phyloP scores from a whole-genome alignment of 2,113 vertebrate genomes.

The Euleptes europaea region DNA sequence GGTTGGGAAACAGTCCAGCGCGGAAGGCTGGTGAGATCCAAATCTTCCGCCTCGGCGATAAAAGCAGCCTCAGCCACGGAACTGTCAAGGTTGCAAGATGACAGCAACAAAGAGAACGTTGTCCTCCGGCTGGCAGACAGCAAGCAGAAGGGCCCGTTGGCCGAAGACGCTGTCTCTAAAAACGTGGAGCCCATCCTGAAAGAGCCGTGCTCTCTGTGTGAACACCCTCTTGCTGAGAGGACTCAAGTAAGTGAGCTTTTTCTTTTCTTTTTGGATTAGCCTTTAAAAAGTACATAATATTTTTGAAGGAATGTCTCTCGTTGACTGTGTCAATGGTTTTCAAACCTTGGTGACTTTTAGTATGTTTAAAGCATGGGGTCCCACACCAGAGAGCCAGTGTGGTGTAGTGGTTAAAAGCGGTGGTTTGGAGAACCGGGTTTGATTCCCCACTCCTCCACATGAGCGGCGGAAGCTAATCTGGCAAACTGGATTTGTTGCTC shows the following conservation, averaged over 20 bases:
- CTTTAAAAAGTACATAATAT: background rate
- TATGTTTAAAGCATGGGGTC: too few species aligned
- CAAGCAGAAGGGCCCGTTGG: conserved; percentile 42
- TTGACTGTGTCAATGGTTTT: background rate
- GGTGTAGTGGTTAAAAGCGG: too few species aligned
- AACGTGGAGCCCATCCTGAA: conserved; percentile 38
- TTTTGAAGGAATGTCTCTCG: background rate
- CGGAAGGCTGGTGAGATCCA: conserved; percentile 89
- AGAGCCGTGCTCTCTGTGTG: conserved; percentile 47
- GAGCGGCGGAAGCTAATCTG: too few species aligned
- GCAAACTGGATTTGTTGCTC: too few species aligned
- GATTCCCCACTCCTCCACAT: too few species aligned
- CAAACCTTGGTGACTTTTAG: too few species aligned
- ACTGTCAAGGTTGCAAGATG: conserved; percentile 73
- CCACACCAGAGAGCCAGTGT: too few species aligned
- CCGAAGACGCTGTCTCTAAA: conserved; percentile 31
- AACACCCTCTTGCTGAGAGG: conserved; percentile 62
- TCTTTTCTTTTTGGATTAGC: background rate
- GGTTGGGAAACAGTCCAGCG: conserved; percentile 98
- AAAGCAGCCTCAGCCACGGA: conserved; percentile 78
- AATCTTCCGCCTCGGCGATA: conserved; percentile 80
- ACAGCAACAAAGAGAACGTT: conserved; percentile 81
- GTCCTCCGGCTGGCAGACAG: conserved; percentile 50
- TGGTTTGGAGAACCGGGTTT: too few species aligned
- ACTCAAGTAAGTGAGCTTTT: conserved; percentile 68